Percentiles rank a stretch among this genome's conserved stretches.
phyloP scores from a whole-genome alignment of 2,797 vertebrate genomes.

The Gymnopithys bicolor region DNA sequence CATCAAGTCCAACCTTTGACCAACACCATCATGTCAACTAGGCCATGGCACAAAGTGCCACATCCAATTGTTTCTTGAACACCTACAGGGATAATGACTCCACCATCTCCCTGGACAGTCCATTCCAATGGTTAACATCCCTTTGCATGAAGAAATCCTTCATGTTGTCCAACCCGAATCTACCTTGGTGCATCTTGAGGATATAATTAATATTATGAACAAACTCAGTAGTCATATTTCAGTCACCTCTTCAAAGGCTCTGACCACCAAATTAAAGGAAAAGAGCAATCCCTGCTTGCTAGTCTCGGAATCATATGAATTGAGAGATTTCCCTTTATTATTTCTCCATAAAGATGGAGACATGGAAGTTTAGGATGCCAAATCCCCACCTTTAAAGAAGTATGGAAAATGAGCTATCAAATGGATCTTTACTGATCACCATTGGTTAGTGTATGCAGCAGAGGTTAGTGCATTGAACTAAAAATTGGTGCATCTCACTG shows the following conservation, averaged over 20 bases:
- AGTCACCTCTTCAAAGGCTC: neutral
- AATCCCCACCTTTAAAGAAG: neutral
- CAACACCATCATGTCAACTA: neutral
- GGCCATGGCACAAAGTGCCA: too few relatives aligned
- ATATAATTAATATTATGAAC: neutral
- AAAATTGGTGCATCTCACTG: neutral
- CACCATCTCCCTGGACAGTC: too few relatives aligned
- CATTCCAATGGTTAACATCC: neutral
- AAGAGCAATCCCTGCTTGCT: neutral
- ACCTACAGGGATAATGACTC: neutral
- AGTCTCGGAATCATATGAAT: neutral
- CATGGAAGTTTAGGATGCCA: neutral
- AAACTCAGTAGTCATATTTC: neutral
- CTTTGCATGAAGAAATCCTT: neutral
- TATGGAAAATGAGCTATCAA: neutral
- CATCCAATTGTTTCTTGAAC: neutral
- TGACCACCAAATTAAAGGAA: neutral
- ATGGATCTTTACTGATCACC: neutral
- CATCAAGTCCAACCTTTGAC: accelerated
- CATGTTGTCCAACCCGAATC: neutral
- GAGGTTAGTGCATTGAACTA: neutral
- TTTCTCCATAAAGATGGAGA: neutral
- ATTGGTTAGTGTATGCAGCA: neutral
- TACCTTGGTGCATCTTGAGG: neutral
- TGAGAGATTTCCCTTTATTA: neutral